These are phyloP conservation scores for Cecropterus lyciades DNA, from an alignment of 1,140 invertebrate genomes.

Conservation along the genomic window DNA sequence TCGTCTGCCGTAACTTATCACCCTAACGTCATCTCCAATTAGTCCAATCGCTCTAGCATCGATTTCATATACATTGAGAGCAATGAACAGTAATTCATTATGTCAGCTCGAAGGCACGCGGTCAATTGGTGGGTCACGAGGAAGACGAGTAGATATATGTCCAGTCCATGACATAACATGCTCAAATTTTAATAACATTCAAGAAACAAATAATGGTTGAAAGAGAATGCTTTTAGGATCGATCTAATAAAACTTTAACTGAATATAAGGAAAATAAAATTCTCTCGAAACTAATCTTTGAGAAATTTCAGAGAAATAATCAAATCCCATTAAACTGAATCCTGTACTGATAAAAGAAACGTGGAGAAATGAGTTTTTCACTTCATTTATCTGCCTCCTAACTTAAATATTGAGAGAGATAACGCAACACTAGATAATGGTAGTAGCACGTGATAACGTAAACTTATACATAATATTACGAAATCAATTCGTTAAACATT, in stretches of 20 bases:
- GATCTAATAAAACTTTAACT: too few species aligned
- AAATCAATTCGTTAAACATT: slow-evolving; percentile 11
- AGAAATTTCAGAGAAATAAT: too few species aligned
- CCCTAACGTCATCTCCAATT: slow-evolving; percentile 10
- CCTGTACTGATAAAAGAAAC: slow-evolving; percentile 9
- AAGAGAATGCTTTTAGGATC: too few species aligned
- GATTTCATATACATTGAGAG: slow-evolving; percentile 16
- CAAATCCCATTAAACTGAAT: not conserved
- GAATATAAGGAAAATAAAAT: too few species aligned
- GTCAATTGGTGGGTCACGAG: slow-evolving; percentile 65
- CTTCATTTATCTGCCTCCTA: not conserved
- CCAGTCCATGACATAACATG: not conserved
- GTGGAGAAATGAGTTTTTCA: slow-evolving; percentile 4
- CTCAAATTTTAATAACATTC: not conserved
- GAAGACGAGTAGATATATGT: slow-evolving; percentile 13
- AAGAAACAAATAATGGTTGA: not conserved
- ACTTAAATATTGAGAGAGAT: slow-evolving; percentile 14
- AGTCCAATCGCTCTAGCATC: slow-evolving; percentile 2
- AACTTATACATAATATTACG: not conserved
- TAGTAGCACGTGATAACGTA: slow-evolving; percentile 10
- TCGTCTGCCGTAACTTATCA: slow-evolving; percentile 10
- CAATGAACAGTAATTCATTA: slow-evolving; percentile 37
- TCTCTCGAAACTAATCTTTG: too few species aligned
- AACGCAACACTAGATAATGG: slow-evolving; percentile 18
- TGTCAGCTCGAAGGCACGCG: slow-evolving; percentile 51